These are phyloP conservation scores for Eretmocerus hayati DNA, from an alignment of 2,888 invertebrate genomes.

Conservation along the genomic window DNA sequence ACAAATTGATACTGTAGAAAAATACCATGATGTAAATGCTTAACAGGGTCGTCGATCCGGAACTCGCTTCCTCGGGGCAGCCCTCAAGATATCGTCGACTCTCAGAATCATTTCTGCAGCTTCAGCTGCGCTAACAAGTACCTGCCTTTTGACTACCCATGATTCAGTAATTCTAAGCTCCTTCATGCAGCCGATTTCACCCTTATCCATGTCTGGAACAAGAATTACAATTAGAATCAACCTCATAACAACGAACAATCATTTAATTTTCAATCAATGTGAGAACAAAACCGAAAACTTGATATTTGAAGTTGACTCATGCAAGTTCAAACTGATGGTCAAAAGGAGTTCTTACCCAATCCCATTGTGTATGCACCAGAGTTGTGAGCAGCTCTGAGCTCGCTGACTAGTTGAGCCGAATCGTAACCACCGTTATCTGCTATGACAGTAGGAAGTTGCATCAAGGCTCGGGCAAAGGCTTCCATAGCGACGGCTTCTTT, in stretches of 20 bases:
- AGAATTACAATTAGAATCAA: no score
- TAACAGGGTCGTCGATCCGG: constrained; percentile 82
- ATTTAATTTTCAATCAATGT: no score
- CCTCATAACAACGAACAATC: no score
- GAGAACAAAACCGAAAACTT: no score
- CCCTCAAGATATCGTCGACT: constrained; percentile 93
- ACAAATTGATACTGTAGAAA: constrained; percentile 10
- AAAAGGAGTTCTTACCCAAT: no score
- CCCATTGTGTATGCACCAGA: constrained; percentile 72
- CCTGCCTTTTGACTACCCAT: constrained; percentile 93
- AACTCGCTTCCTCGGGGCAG: constrained; percentile 80
- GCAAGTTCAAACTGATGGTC: no score
- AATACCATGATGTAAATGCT: no score
- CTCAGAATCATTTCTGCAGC: constrained; percentile 98
- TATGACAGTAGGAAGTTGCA: constrained; percentile 87
- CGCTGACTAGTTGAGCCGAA: constrained; percentile 88
- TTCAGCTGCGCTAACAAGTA: constrained; percentile 87
- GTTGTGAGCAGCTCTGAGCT: constrained; percentile 84
- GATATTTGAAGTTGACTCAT: no score
- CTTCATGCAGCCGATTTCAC: constrained; percentile 84
- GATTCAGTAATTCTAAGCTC: constrained; percentile 92
- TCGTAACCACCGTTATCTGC: constrained; percentile 99
- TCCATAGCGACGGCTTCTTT: constrained; percentile 98
- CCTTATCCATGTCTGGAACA: constrained; percentile 75
- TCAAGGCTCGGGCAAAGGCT: constrained; percentile 84